A percentile compares a stretch with the other conserved stretches of the same genome.
Evolutionary conservation across 2,113 vertebrate species (phyloP).

Genomic region (Antigone vipio): DNA sequence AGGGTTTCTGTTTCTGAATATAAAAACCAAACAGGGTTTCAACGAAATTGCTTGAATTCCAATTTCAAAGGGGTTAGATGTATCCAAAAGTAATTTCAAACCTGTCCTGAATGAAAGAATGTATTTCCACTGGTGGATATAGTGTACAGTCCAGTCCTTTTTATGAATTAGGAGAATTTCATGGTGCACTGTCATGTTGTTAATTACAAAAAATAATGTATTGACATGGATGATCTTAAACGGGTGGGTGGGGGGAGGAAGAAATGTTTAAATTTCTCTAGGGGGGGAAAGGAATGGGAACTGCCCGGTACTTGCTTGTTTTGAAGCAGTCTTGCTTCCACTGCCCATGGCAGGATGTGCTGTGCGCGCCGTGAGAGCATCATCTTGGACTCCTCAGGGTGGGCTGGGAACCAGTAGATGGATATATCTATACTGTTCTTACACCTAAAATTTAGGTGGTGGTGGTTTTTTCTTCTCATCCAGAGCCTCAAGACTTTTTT

Average conservation of each 20-base stretch:
- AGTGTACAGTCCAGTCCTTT: not conserved
- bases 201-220: not conserved
- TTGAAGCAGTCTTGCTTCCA: rapidly evolving
- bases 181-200: not conserved
- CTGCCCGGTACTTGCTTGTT: not conserved
- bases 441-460: rapidly evolving
- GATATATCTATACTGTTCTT: no score
- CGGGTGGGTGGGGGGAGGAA: no score
- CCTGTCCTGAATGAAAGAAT: not conserved
- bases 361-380: rapidly evolving
- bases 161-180: not conserved
- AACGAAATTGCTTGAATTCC: not conserved
- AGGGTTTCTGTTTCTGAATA: not conserved
- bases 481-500: not conserved
- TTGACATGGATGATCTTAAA: not conserved
- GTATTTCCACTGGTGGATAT: not conserved
- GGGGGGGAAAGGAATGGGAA: not conserved
- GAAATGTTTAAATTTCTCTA: not conserved
- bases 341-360: not conserved
- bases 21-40: not conserved
- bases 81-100: constrained; percentile 25
- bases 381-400: not conserved
- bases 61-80: not conserved
- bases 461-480: no score
- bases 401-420: not conserved